Percentiles rank a stretch among this genome's conserved stretches.
phyloP scores from a whole-genome alignment of 2,113 vertebrate species.

The Tachysurus vachellii region DNA sequence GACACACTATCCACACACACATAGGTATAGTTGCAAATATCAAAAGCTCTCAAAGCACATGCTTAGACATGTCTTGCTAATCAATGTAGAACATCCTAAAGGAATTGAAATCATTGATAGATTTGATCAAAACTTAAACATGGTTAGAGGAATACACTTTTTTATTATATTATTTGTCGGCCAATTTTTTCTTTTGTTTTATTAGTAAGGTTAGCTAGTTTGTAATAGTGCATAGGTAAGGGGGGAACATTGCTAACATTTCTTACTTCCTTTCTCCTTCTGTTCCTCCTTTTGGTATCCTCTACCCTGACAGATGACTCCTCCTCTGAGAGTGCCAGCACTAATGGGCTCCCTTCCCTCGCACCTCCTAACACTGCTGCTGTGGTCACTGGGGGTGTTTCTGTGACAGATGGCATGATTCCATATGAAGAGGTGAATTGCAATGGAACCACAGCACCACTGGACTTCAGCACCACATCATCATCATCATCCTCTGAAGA shows the following conservation, averaged over 20 bases:
- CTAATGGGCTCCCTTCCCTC: conserved; percentile 85
- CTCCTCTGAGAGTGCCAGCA: conserved; percentile 89
- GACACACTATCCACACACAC: conserved; percentile 21
- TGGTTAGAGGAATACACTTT: neutral
- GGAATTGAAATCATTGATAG: neutral
- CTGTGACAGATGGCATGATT: conserved; percentile 73
- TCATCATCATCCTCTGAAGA: conserved; percentile 82
- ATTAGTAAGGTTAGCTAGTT: neutral
- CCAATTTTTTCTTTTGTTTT: neutral
- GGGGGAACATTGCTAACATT: conserved; percentile 27
- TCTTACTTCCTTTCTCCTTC: conserved; percentile 32
- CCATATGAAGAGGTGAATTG: conserved; percentile 87
- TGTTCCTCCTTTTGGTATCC: neutral
- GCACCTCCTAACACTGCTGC: conserved; percentile 80
- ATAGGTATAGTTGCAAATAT: conserved; percentile 5
- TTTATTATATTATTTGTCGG: neutral
- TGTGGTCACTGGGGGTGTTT: conserved; percentile 66
- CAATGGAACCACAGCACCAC: conserved; percentile 80
- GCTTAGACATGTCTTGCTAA: neutral
- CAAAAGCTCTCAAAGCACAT: neutral
- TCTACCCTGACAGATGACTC: conserved; percentile 82
- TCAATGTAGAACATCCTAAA: neutral
- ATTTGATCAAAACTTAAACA: neutral
- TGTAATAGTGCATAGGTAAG: neutral
- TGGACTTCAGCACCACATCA: conserved; percentile 86